These are phyloP conservation scores for Leguminivora glycinivorella DNA, from an alignment of 1,140 invertebrate genomes.

Conservation along the genomic window DNA sequence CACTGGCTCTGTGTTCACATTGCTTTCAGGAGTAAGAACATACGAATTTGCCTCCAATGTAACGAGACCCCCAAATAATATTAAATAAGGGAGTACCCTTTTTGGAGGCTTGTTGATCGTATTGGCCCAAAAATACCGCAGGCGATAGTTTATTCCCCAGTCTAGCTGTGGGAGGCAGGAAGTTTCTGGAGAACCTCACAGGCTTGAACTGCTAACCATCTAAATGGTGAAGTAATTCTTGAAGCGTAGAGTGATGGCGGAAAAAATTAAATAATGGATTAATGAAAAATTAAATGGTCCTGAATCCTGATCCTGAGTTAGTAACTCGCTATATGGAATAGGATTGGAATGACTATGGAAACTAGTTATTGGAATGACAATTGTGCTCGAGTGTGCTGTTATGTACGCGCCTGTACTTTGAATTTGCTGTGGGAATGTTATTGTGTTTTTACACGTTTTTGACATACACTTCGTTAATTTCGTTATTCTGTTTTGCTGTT, in stretches of 20 bases:
- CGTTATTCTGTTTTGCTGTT: neutral
- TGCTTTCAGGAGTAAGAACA: neutral
- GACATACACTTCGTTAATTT: neutral
- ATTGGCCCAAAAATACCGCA: too few species aligned
- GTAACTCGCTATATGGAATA: neutral
- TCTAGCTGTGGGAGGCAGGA: too few species aligned
- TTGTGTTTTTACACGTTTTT: slow-evolving; percentile 1
- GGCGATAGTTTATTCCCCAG: too few species aligned
- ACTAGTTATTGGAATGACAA: slow-evolving; percentile 24
- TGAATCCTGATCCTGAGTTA: neutral
- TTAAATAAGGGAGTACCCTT: too few species aligned
- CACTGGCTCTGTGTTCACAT: neutral
- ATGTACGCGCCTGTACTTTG: neutral
- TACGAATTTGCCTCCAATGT: slow-evolving; percentile 22
- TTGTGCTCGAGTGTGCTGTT: slow-evolving; percentile 7
- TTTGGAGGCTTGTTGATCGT: too few species aligned
- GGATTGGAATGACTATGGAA: neutral
- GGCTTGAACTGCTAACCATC: too few species aligned
- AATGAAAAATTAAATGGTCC: too few species aligned
- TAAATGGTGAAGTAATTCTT: too few species aligned
- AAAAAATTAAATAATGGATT: too few species aligned
- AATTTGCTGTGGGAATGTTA: neutral
- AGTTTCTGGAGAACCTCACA: too few species aligned
- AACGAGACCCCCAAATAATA: neutral
- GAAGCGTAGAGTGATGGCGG: too few species aligned